Evolutionary conservation across 1,140 invertebrate genomes (phyloP), one percentile per base, ranked within the genome.

Genomic region (Papilio polytes): DNA sequence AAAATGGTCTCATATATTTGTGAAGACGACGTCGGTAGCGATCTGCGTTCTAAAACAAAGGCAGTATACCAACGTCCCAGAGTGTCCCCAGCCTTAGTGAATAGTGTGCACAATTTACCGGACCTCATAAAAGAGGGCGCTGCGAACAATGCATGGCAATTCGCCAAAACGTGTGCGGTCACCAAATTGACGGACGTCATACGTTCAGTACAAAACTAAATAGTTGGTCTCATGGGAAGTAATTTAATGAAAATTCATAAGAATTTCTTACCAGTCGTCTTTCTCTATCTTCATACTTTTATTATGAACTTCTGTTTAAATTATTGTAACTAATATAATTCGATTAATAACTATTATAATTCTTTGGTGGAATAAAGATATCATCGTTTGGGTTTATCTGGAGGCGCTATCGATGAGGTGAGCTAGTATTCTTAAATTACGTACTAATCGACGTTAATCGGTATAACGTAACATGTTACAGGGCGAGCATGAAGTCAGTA

Each of bases 91-190:
- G 77, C 18, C 13, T 70, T 15, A 31, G 53, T 63, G 77, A 78
- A 78, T 78, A 63, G 53, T 63, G 77, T 26, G 77, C 56, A 66
- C 77, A 66, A 78, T 78, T 78, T 78, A 78, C 77, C 77, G 77
- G 77, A 78, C 77, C 77, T 78, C 77, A 78, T 78, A 78, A 78
- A 78, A 78, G 76, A 78, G 76, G 76, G 56, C 31, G 53, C 76
- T 31, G 31, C 22, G 76, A 78, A 78, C 76, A 78, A 78, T 78
- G 76, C 76, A 78, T 78, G 76, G 76, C 76, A 59, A 59, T 59
- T 26, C 15, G 76, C 76, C 76, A 78, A 78, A 76, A 78, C 76
- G 76, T 56, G 51, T 20, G 53, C 76, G 51, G 51, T 59, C 48
- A 20, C 48, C 26, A 59, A 78, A 78, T 44, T 63, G 77, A 78